A percentile compares a stretch with the other conserved stretches of the same genome.
These are phyloP conservation scores for Hyperopisus bebe DNA, from an alignment of 2,113 vertebrate genomes.

Conservation along the genomic window DNA sequence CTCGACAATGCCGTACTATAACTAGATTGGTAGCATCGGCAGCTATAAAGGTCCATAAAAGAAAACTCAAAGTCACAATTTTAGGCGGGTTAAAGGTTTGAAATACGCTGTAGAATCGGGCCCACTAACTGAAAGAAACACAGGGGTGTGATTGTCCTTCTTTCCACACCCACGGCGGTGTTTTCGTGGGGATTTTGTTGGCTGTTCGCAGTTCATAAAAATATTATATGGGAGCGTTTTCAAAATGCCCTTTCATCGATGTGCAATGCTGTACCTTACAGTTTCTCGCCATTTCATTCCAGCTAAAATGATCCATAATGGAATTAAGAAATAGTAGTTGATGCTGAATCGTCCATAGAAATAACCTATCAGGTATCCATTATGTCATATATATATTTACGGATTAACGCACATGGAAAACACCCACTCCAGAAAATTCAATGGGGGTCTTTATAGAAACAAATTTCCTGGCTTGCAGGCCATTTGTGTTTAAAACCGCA, in stretches of 20 bases:
- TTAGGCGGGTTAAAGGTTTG: not conserved
- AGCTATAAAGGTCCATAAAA: not conserved
- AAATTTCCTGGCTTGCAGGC: slow-evolving; percentile 16
- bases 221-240: not conserved
- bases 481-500: slow-evolving; percentile 47
- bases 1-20: not conserved
- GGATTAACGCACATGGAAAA: not conserved
- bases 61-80: not conserved
- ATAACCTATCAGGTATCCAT: not conserved
- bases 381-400: not conserved
- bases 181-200: not conserved
- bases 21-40: not conserved
- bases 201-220: not conserved
- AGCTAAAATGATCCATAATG: not conserved
- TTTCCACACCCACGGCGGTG: not conserved
- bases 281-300: not conserved
- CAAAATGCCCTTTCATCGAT: not conserved
- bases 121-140: not conserved
- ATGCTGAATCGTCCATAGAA: not conserved
- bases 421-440: not conserved
- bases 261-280: not conserved
- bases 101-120: not conserved
- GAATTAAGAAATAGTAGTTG: not conserved
- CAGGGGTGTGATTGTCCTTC: not conserved
- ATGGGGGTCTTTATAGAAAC: not conserved